Conservation (phyloP, 1,140 invertebrate species). For the Philopotamus ludificatus region DNA sequence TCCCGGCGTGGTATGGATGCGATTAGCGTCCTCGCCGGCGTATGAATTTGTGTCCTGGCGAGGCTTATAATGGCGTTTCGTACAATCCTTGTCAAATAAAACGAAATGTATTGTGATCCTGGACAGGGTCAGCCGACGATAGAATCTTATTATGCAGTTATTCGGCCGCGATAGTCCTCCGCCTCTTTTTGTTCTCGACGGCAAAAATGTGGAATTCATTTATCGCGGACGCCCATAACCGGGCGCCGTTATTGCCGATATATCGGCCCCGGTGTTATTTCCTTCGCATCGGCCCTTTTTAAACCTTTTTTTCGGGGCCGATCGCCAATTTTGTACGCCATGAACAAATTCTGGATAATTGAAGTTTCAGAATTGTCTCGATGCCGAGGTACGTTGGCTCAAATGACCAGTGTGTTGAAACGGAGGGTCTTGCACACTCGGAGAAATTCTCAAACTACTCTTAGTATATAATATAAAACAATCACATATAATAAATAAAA, state of each 20-base stretch:
- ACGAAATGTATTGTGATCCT: conserved; percentile 30
- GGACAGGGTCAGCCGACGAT: conserved; percentile 29
- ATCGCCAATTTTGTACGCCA: not conserved
- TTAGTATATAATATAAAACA: no score
- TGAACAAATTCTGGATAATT: no score
- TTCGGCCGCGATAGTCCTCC: conserved; percentile 13
- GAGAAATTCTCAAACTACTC: no score
- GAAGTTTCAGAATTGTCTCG: no score
- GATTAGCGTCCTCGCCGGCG: conserved; percentile 11
- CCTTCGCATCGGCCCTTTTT: no score
- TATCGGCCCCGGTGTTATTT: no score
- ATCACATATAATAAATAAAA: no score
- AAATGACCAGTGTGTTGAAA: no score
- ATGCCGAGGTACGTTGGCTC: no score
- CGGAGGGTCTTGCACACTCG: no score
- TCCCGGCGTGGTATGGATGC: not conserved
- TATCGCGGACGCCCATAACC: not conserved
- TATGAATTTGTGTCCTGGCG: conserved; percentile 7
- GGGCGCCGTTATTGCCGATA: not conserved
- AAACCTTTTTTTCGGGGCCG: no score
- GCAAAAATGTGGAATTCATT: conserved; percentile 5
- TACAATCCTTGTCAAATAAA: conserved; percentile 36
- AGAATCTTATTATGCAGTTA: conserved; percentile 37
- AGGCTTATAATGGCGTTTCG: conserved; percentile 20
- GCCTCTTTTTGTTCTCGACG: not conserved